Conservation (phyloP, 35 echinoderm and acorn worm genomes). For the Apostichopus parvimensis region DNA sequence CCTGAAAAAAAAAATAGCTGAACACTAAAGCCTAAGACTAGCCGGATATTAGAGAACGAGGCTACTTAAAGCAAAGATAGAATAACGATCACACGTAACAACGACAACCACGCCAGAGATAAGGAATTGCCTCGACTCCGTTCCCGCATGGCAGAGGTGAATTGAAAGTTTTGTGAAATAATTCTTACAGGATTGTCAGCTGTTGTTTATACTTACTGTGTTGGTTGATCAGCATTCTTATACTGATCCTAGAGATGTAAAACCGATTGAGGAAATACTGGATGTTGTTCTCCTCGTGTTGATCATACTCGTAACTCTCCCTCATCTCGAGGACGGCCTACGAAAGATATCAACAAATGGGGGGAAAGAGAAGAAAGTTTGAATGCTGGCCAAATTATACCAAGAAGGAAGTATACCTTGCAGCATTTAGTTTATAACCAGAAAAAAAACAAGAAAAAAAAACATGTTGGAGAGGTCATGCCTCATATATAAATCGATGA, state of each 20-base stretch:
- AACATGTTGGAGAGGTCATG: neutral
- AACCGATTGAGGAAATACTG: conserved; percentile 98
- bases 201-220: conserved; percentile 81
- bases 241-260: conserved; percentile 92
- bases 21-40: too few species aligned
- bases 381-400: neutral
- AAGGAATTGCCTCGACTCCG: too few species aligned
- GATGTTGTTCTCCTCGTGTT: conserved; percentile 85
- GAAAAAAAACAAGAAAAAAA: neutral
- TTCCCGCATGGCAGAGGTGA: too few species aligned
- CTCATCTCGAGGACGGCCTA: conserved; percentile 98
- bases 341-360: neutral
- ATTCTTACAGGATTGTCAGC: too few species aligned
- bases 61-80: too few species aligned
- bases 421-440: too few species aligned
- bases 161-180: too few species aligned
- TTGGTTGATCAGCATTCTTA: conserved; percentile 99
- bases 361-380: neutral
- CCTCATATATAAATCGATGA: neutral
- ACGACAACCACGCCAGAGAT: too few species aligned
- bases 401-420: neutral
- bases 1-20: too few species aligned
- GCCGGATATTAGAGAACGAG: too few species aligned
- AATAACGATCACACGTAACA: too few species aligned
- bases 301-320: conserved; percentile 82